A percentile compares a stretch with the other conserved stretches of the same genome.
These are phyloP conservation scores for Rosalia funebris DNA, from an alignment of 2,888 invertebrate species.

Conservation along the genomic window DNA sequence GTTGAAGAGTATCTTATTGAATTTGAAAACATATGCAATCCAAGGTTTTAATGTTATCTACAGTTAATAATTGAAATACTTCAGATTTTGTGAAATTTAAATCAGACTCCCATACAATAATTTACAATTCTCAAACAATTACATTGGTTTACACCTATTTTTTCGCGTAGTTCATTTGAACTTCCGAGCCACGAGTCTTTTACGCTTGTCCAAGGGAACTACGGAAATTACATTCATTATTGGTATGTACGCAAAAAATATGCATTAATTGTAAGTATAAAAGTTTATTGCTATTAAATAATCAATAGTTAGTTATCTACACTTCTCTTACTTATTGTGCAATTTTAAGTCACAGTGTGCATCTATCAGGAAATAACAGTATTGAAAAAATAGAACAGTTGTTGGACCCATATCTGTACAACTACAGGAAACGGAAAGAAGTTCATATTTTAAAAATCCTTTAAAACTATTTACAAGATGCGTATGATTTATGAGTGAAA, in stretches of 20 bases:
- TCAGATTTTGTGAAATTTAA: neutral
- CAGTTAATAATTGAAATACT: neutral
- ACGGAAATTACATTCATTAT: neutral
- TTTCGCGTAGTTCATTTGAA: neutral
- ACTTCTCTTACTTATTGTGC: slow-evolving; percentile 30
- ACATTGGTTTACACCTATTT: neutral
- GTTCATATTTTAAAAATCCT: neutral
- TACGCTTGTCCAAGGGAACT: neutral
- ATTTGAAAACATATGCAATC: neutral
- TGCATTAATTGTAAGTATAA: slow-evolving; percentile 38
- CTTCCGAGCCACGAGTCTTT: neutral
- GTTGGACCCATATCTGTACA: slow-evolving; percentile 52
- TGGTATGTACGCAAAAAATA: slow-evolving; percentile 9
- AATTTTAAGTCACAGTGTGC: slow-evolving; percentile 40
- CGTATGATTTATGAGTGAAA: slow-evolving; percentile 20
- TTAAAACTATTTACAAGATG: slow-evolving; percentile 17
- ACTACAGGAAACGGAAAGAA: slow-evolving; percentile 32
- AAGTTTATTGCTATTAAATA: slow-evolving; percentile 40
- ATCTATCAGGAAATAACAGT: slow-evolving; percentile 29
- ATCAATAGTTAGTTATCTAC: slow-evolving; percentile 35
- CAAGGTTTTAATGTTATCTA: neutral
- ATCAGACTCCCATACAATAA: neutral
- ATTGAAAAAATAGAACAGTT: slow-evolving; percentile 50
- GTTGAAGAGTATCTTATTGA: no score
- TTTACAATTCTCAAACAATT: slow-evolving; percentile 1